Evolutionary conservation across 2,797 vertebrate species (phyloP).

Genomic region (Tenualosa thibaudeaui): DNA sequence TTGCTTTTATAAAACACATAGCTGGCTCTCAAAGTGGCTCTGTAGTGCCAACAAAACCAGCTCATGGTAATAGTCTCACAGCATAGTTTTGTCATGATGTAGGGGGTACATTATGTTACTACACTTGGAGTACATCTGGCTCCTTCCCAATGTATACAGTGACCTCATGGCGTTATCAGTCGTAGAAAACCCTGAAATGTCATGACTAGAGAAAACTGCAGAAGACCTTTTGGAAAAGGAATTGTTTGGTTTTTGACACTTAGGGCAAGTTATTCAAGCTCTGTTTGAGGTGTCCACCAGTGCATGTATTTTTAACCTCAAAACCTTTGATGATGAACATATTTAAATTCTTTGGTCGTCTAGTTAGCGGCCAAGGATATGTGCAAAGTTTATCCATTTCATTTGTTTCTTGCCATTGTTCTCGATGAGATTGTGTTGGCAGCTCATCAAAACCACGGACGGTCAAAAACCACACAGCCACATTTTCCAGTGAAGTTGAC

Average conservation of each 20-base stretch:
- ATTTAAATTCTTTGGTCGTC: neutral
- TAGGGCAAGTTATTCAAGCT: neutral
- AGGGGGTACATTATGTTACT: conserved; percentile 48
- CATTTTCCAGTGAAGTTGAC: neutral
- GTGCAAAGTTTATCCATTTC: neutral
- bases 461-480: neutral
- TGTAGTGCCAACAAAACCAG: neutral
- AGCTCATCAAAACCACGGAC: neutral
- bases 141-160: conserved; percentile 48
- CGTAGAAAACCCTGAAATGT: conserved; percentile 54
- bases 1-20: conserved; percentile 51
- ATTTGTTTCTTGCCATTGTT: neutral
- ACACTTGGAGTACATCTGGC: conserved; percentile 63
- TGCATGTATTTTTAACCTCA: too few relatives aligned
- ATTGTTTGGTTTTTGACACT: neutral
- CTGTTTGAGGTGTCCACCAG: neutral
- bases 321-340: neutral
- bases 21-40: conserved; percentile 47
- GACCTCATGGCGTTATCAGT: conserved; percentile 47
- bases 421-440: neutral
- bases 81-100: conserved; percentile 67
- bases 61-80: conserved; percentile 60
- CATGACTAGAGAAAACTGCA: neutral
- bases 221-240: neutral
- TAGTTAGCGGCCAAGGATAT: neutral